Evolutionary conservation across 2,888 invertebrate species (phyloP).

Genomic region (Xylota sylvarum): DNA sequence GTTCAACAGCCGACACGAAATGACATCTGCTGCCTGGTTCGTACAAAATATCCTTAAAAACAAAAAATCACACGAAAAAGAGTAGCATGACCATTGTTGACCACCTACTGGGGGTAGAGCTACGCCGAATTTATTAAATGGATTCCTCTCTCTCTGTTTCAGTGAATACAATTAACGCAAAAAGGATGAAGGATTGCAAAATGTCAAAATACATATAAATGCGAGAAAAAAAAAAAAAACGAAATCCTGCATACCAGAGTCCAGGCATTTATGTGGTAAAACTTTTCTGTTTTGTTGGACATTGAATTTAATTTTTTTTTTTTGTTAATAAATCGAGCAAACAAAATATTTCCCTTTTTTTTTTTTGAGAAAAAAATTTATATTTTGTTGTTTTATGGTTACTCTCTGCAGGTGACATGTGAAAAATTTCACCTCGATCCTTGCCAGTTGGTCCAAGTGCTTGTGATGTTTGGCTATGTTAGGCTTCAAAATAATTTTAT

Average conservation of each 20-base stretch:
- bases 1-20: neutral
- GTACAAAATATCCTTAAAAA: neutral
- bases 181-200: conserved; percentile 35
- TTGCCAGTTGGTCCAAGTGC: neutral
- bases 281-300: neutral
- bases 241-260: neutral
- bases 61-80: neutral
- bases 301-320: neutral
- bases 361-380: neutral
- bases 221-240: neutral
- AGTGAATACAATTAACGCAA: conserved; percentile 24
- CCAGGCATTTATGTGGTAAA: neutral
- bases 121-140: neutral
- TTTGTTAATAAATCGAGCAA: neutral
- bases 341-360: neutral
- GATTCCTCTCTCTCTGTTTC: neutral
- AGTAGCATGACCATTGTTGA: neutral
- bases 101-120: neutral
- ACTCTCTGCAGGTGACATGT: neutral
- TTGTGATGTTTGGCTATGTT: neutral
- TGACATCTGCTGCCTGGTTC: conserved; percentile 9
- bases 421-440: neutral
- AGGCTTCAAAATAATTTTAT: neutral
- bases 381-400: neutral
- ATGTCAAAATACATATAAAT: neutral